Evolutionary conservation across 2,888 invertebrate genomes (phyloP).

Genomic region (Glaucopsyche alexis): DNA sequence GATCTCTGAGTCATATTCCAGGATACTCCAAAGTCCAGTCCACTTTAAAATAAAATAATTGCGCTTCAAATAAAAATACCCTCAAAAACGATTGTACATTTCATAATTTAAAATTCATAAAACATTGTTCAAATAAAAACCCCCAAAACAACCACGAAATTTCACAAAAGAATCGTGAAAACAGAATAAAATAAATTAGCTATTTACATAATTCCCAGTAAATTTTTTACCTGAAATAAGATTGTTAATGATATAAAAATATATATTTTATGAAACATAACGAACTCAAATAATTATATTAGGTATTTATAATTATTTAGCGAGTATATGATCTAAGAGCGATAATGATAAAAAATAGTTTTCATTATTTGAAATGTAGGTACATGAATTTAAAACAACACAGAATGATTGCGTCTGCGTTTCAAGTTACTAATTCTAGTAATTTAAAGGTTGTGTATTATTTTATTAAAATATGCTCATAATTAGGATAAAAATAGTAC

Average conservation of each 20-base stretch:
- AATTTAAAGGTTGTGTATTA: no score
- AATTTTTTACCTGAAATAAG: constrained; percentile 17
- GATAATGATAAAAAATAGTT: background rate
- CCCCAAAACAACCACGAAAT: background rate
- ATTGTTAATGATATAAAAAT: constrained; percentile 35
- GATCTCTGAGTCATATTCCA: no score
- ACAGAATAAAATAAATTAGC: constrained; percentile 21
- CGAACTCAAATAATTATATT: background rate
- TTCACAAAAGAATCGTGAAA: constrained; percentile 9
- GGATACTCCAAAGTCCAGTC: no score
- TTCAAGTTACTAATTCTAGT: no score
- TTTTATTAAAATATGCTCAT: no score
- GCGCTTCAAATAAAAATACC: background rate
- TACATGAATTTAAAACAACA: background rate
- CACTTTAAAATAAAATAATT: no score
- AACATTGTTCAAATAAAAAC: constrained; percentile 1
- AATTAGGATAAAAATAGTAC: no score
- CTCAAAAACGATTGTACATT: constrained; percentile 2
- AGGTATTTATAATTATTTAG: background rate
- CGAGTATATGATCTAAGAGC: no score
- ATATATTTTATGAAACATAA: constrained; percentile 1
- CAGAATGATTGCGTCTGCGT: no score
- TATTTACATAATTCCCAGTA: constrained; percentile 15
- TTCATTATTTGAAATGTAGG: background rate
- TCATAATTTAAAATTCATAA: constrained; percentile 21